phyloP scores from a whole-genome alignment of 2,797 vertebrate species.

The Notoglanidium macrostoma region DNA sequence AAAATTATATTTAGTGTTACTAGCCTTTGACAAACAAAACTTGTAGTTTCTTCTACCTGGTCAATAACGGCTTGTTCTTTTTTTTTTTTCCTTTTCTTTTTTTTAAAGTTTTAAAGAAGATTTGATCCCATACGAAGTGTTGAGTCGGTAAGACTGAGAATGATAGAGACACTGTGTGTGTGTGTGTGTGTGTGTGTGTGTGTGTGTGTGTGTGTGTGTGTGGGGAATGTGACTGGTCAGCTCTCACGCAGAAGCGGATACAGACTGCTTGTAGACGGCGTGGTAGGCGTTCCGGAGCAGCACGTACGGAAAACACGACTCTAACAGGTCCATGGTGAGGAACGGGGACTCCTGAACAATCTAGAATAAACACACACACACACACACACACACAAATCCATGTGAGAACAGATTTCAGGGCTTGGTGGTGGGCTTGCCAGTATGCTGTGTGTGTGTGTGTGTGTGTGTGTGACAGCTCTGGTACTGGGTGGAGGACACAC shows the following conservation, averaged over 20 bases:
- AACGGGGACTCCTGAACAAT: constrained; percentile 99
- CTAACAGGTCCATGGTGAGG: constrained; percentile 98
- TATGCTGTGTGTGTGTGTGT: background rate
- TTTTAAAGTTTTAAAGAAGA: constrained; percentile 53
- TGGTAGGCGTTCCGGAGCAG: constrained; percentile 98
- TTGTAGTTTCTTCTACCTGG: constrained; percentile 77
- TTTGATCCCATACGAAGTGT: constrained; percentile 79
- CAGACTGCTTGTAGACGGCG: constrained; percentile 82
- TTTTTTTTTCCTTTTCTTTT: background rate
- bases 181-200: background rate
- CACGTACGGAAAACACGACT: constrained; percentile 98
- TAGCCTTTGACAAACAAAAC: constrained; percentile 79
- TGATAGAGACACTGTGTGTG: constrained; percentile 59
- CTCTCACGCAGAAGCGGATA: constrained; percentile 55
- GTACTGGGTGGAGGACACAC: constrained; percentile 11
- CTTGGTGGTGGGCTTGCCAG: background rate
- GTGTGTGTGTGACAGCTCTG: constrained; percentile 5
- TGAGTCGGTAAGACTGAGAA: constrained; percentile 73
- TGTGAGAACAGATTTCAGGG: constrained; percentile 21
- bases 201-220: constrained; percentile 63
- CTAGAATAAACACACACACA: constrained; percentile 68
- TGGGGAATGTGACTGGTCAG: constrained; percentile 66
- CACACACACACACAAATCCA: constrained; percentile 8
- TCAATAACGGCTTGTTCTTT: constrained; percentile 76
- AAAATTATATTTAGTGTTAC: constrained; percentile 69